These are phyloP conservation scores for Ariolimax columbianus DNA, from an alignment of 2,888 invertebrate species.

Conservation along the genomic window DNA sequence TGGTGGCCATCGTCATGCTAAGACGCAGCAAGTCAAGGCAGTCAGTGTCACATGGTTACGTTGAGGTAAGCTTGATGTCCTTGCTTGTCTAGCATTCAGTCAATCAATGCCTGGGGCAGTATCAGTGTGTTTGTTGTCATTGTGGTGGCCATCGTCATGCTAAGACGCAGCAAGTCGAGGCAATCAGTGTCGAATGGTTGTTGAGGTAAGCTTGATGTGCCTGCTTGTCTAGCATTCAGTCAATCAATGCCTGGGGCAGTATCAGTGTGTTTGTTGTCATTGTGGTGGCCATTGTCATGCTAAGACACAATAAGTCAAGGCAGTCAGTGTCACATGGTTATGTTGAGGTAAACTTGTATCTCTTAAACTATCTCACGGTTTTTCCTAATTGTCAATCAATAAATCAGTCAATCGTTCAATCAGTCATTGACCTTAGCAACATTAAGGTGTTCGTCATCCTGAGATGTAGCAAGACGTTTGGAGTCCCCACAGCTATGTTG, in stretches of 20 bases:
- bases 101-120: slow-evolving; percentile 56
- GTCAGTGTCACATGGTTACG: slow-evolving; percentile 94
- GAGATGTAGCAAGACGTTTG: no score
- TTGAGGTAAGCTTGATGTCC: slow-evolving; percentile 82
- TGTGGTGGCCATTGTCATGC: slow-evolving; percentile 74
- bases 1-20: slow-evolving; percentile 74
- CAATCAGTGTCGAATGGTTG: slow-evolving; percentile 95
- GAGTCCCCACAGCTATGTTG: no score
- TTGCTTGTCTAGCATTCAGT: not conserved
- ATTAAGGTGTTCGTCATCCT: no score
- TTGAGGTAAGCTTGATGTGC: slow-evolving; percentile 82
- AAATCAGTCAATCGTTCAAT: no score
- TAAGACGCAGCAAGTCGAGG: slow-evolving; percentile 84
- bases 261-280: slow-evolving; percentile 75
- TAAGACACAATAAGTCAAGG: slow-evolving; percentile 84
- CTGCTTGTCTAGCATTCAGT: not conserved
- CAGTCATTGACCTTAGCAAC: no score
- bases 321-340: slow-evolving; percentile 95
- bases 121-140: slow-evolving; percentile 75
- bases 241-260: slow-evolving; percentile 65
- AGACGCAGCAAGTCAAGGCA: slow-evolving; percentile 86
- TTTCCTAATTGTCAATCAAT: no score
- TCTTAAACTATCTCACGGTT: no score
- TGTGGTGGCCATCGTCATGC: slow-evolving; percentile 74
- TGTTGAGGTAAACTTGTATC: slow-evolving; percentile 83